Percentiles rank a stretch among this genome's conserved stretches.
These are phyloP conservation scores for Saturnia pavonia DNA, from an alignment of 2,888 invertebrate species.

Conservation along the genomic window DNA sequence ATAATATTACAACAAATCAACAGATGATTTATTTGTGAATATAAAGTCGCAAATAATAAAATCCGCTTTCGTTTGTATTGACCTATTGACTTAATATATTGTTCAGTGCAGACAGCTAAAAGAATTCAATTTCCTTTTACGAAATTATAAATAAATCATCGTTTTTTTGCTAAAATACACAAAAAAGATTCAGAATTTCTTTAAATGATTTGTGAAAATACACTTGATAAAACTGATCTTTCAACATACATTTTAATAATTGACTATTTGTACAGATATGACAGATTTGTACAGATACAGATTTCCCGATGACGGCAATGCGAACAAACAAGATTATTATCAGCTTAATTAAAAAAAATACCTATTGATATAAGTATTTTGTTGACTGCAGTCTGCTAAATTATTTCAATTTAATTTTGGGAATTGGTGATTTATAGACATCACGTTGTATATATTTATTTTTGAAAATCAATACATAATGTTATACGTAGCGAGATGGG, in stretches of 20 bases:
- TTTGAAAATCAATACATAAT: no score
- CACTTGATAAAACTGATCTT: background rate
- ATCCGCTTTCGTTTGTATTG: background rate
- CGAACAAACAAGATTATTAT: constrained; percentile 2
- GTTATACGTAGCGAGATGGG: no score
- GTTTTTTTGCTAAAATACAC: background rate
- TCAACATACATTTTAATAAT: background rate
- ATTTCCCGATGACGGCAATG: constrained; percentile 2
- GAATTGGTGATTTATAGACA: background rate
- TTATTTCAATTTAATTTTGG: background rate
- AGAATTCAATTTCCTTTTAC: constrained; percentile 5
- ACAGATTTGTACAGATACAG: no score
- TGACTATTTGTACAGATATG: background rate
- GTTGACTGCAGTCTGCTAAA: background rate
- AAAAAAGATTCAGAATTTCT: background rate
- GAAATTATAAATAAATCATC: background rate
- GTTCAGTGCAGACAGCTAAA: background rate
- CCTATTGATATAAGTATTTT: background rate
- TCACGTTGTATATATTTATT: no score
- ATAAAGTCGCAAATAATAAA: background rate
- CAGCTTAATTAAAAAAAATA: constrained; percentile 1
- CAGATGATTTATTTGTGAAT: no score
- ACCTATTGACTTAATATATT: background rate
- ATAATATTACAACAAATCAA: no score
- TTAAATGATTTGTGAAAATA: background rate